Evolutionary conservation across 92 coral and sea anemone species (phyloP).

Genomic region (Phenganax subtilis): DNA sequence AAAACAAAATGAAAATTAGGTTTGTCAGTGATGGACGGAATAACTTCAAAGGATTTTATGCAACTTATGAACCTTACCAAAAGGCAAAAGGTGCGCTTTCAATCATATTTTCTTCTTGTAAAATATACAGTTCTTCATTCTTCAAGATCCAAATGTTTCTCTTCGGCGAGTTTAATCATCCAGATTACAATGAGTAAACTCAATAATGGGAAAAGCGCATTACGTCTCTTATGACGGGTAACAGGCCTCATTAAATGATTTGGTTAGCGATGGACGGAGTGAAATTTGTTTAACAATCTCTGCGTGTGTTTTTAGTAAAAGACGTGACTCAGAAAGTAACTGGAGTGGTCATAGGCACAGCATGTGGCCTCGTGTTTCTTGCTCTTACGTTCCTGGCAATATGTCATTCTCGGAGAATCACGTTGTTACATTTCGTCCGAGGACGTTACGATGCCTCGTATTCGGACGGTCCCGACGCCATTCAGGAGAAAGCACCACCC

Average conservation of each 20-base stretch:
- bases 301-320: conserved; percentile 16
- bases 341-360: conserved; percentile 91
- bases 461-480: conserved; percentile 64
- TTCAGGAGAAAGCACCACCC: conserved; percentile 75
- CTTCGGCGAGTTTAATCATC: too few relatives aligned
- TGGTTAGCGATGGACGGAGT: too few relatives aligned
- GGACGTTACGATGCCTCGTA: conserved; percentile 66
- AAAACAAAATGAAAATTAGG: too few relatives aligned
- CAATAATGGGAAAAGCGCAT: too few relatives aligned
- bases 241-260: too few relatives aligned
- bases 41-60: conserved; percentile 72
- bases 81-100: neutral
- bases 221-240: too few relatives aligned
- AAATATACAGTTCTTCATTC: too few relatives aligned
- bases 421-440: conserved; percentile 53
- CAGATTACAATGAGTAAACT: too few relatives aligned
- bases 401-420: conserved; percentile 56
- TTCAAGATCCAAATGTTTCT: too few relatives aligned
- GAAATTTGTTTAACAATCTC: too few relatives aligned
- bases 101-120: neutral
- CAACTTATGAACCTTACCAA: conserved; percentile 9
- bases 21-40: conserved; percentile 56
- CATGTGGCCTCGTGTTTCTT: conserved; percentile 85
- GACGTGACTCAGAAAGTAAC: conserved; percentile 66
- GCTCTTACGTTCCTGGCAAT: conserved; percentile 85